Evolutionary conservation across 2,888 invertebrate species (phyloP).

Genomic region (Xanthia togata): DNA sequence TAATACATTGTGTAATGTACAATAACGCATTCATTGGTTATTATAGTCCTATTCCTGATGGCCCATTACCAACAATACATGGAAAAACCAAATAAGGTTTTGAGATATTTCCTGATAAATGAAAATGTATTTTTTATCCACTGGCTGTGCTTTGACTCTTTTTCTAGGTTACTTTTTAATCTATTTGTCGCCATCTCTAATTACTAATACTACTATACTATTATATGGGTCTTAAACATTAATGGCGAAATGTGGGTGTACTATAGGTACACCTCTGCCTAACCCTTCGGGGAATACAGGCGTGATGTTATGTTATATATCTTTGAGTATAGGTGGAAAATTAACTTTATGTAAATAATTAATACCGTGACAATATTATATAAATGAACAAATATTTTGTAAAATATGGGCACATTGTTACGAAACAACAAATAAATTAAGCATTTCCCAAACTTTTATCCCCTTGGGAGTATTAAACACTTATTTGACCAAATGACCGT

Average conservation of each 20-base stretch:
- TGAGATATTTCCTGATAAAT: not conserved
- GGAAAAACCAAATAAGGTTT: not conserved
- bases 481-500: slow-evolving; percentile 54
- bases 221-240: too few species aligned
- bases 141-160: not conserved
- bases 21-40: slow-evolving; percentile 23
- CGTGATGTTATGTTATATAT: too few species aligned
- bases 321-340: not conserved
- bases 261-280: too few species aligned
- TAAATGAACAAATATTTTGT: not conserved
- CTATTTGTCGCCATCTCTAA: not conserved
- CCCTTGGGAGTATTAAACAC: slow-evolving; percentile 23
- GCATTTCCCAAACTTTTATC: not conserved
- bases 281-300: too few species aligned
- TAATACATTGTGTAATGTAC: slow-evolving; percentile 38
- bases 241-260: too few species aligned
- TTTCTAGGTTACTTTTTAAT: not conserved
- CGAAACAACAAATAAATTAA: slow-evolving; percentile 18
- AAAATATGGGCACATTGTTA: slow-evolving; percentile 3
- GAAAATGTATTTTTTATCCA: not conserved
- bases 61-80: slow-evolving; percentile 11
- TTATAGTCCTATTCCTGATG: slow-evolving; percentile 11
- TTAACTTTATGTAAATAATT: not conserved
- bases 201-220: too few species aligned
- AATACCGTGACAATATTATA: not conserved